These are phyloP conservation scores for Hetaerina americana DNA, from an alignment of 1,140 invertebrate genomes.

Conservation along the genomic window DNA sequence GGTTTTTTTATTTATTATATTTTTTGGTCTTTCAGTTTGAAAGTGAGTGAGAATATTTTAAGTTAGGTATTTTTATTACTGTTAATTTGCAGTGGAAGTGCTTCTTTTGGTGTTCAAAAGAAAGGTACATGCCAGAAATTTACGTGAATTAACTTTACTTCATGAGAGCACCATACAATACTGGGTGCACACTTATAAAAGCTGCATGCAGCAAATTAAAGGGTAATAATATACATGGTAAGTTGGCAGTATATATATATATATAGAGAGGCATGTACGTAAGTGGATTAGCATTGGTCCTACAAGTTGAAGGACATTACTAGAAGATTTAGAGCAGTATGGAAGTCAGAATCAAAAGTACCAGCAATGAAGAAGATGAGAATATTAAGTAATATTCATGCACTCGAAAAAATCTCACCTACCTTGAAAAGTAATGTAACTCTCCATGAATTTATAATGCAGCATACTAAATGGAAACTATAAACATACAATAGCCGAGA, in stretches of 20 bases:
- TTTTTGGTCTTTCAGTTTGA: not conserved
- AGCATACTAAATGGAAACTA: conserved; percentile 5
- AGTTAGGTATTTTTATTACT: not conserved
- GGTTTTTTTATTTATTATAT: not conserved
- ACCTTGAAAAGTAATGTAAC: conserved; percentile 5
- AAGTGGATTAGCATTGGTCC: not conserved
- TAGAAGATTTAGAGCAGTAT: not conserved
- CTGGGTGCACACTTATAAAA: not conserved
- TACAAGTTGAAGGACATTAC: not conserved
- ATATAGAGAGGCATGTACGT: not conserved
- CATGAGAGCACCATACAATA: not conserved
- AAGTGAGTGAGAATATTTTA: not conserved
- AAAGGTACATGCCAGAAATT: not conserved
- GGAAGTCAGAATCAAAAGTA: not conserved
- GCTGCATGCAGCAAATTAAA: not conserved
- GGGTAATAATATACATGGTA: not conserved
- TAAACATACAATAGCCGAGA: not conserved
- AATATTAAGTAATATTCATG: not conserved
- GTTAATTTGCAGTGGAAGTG: not conserved
- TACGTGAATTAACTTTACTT: not conserved
- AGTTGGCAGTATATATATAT: too few species aligned
- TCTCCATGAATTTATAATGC: not conserved
- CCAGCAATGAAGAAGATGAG: not conserved
- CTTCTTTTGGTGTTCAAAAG: not conserved
- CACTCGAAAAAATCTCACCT: conserved; percentile 3